Evolutionary conservation across 1,140 invertebrate species (phyloP).

Genomic region (Hypothenemus hampei): DNA sequence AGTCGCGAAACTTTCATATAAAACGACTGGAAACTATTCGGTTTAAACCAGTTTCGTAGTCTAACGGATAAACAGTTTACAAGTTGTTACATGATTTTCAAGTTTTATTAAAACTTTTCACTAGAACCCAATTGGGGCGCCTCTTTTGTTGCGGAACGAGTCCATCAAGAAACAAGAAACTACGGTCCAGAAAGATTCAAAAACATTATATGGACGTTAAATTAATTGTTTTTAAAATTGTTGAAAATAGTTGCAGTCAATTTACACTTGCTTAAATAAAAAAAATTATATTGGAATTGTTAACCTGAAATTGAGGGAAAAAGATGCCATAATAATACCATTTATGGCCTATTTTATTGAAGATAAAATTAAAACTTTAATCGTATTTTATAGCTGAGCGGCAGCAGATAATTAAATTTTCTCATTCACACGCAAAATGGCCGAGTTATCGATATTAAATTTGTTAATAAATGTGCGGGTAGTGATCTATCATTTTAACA

Average conservation of each 20-base stretch:
- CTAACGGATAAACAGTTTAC: constrained; percentile 1
- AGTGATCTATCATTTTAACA: too few relatives aligned
- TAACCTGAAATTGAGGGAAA: too few relatives aligned
- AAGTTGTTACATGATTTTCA: constrained; percentile 5
- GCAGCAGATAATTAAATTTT: constrained; percentile 6
- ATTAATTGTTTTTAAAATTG: too few relatives aligned
- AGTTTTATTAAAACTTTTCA: constrained; percentile 3
- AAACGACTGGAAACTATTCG: too few relatives aligned
- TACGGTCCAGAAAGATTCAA: too few relatives aligned
- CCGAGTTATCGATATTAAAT: neutral
- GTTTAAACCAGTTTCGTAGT: too few relatives aligned
- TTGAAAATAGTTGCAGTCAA: too few relatives aligned
- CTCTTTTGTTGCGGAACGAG: neutral
- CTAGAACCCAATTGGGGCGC: neutral
- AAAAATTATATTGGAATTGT: too few relatives aligned
- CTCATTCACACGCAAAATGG: neutral
- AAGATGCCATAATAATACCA: too few relatives aligned
- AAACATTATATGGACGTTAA: too few relatives aligned
- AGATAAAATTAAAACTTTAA: neutral
- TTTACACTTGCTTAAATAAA: too few relatives aligned
- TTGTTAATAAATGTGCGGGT: neutral
- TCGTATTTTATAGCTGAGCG: constrained; percentile 1
- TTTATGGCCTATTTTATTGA: constrained; percentile 2
- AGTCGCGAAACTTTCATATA: too few relatives aligned
- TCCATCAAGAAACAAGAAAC: neutral